These are phyloP conservation scores for Clistopyga incitator DNA, from an alignment of 2,888 invertebrate species.

Conservation along the genomic window DNA sequence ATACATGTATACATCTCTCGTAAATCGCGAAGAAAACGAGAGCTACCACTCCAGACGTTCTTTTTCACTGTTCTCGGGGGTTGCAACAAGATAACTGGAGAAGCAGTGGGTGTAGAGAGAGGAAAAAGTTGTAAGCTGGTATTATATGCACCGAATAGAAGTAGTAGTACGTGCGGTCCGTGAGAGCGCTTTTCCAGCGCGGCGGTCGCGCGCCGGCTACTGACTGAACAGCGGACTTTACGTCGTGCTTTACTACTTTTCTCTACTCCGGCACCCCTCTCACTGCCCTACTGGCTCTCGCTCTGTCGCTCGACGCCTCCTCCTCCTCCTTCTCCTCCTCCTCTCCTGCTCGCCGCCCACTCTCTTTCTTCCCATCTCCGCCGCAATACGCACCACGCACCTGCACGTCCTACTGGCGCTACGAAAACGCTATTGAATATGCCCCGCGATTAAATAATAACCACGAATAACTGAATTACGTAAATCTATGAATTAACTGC, in stretches of 20 bases:
- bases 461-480: not conserved
- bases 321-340: slow-evolving; percentile 54
- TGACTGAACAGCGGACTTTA: slow-evolving; percentile 70
- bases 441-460: not conserved
- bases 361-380: slow-evolving; percentile 32
- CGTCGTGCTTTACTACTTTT: slow-evolving; percentile 72
- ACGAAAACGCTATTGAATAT: slow-evolving; percentile 9
- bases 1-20: slow-evolving; percentile 18
- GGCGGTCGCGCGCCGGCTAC: slow-evolving; percentile 65
- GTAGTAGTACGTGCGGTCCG: slow-evolving; percentile 55
- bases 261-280: slow-evolving; percentile 70
- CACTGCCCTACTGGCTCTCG: slow-evolving; percentile 45
- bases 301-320: slow-evolving; percentile 70
- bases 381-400: slow-evolving; percentile 51
- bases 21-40: slow-evolving; percentile 56
- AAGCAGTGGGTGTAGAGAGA: slow-evolving; percentile 19
- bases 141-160: slow-evolving; percentile 29
- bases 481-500: not conserved
- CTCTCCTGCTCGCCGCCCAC: slow-evolving; percentile 48
- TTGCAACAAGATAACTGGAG: slow-evolving; percentile 1
- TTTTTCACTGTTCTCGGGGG: slow-evolving; percentile 27
- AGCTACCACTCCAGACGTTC: slow-evolving; percentile 32
- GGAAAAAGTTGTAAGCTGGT: slow-evolving; percentile 41
- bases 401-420: slow-evolving; percentile 21
- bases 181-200: slow-evolving; percentile 62